phyloP scores from a whole-genome alignment of 2,113 vertebrate species.

The Telmatochromis sp. region DNA sequence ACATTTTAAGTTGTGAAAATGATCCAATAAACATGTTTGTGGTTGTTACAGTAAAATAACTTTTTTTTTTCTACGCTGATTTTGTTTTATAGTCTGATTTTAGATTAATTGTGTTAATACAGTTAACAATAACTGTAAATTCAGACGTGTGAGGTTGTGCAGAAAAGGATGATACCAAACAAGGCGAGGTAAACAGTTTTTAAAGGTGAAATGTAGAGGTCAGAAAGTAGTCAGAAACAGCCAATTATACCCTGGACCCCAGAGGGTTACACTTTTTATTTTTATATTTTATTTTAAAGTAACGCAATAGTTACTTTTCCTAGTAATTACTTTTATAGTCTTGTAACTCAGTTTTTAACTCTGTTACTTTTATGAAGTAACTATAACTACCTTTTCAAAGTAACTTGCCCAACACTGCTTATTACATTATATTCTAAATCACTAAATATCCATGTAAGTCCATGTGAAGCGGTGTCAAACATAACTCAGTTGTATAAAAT shows the following conservation, averaged over 20 bases:
- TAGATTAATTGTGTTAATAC: accelerated
- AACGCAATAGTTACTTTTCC: not conserved
- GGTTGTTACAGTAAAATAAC: not conserved
- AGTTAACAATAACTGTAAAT: not conserved
- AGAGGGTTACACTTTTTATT: not conserved
- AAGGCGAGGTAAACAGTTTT: not conserved
- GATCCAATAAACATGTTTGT: not conserved
- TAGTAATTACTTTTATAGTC: not conserved
- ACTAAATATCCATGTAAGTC: not conserved
- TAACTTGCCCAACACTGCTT: not conserved
- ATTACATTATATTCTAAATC: not conserved
- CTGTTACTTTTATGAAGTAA: not conserved
- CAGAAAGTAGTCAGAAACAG: not conserved
- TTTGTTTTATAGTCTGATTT: not conserved
- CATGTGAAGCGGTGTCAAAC: not conserved
- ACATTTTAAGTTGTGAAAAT: not conserved
- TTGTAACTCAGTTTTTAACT: not conserved
- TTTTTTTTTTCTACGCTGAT: not conserved
- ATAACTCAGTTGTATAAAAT: not conserved
- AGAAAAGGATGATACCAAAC: not conserved
- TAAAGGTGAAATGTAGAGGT: not conserved
- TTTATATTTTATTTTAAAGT: not conserved
- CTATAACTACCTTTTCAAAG: not conserved
- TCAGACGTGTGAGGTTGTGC: not conserved
- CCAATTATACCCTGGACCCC: not conserved